phyloP scores from a whole-genome alignment of 2,797 vertebrate genomes.

The Anolis apletophallus region DNA sequence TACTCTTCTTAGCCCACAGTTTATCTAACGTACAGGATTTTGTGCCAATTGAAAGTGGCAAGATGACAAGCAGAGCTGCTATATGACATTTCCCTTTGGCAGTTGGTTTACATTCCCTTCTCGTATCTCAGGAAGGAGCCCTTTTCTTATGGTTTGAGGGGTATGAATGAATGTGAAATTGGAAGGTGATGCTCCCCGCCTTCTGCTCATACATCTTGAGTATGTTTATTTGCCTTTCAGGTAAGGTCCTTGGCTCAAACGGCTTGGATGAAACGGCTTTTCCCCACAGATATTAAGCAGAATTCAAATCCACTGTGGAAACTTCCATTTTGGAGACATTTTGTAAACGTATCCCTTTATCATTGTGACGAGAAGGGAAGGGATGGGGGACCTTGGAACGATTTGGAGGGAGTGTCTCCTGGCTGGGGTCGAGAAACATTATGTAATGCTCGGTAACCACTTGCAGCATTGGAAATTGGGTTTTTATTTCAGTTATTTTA shows the following conservation, averaged over 20 bases:
- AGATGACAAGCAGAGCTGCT: not conserved
- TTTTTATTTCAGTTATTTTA: not conserved
- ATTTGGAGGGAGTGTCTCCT: too few species aligned
- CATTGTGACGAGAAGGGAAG: not conserved
- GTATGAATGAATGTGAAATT: not conserved
- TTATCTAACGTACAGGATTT: not conserved
- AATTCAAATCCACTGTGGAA: not conserved
- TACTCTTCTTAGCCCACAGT: not conserved
- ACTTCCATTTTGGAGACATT: slow-evolving; percentile 9
- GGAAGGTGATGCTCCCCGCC: not conserved
- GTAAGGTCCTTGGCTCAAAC: not conserved
- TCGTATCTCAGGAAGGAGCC: not conserved
- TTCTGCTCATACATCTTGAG: not conserved
- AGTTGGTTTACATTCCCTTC: not conserved
- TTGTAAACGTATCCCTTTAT: not conserved
- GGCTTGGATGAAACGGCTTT: not conserved
- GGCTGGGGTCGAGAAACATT: not conserved
- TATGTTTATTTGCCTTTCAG: fast-evolving
- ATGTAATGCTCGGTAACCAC: not conserved
- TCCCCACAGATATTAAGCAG: not conserved
- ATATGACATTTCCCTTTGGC: slow-evolving; percentile 23
- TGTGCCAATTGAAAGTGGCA: slow-evolving; percentile 10
- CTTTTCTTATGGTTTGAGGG: not conserved
- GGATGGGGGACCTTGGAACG: too few species aligned
- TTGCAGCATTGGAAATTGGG: not conserved